Base-by-base conservation (phyloP, 1,140 invertebrate genomes). In the Sitophilus oryzae region DNA sequence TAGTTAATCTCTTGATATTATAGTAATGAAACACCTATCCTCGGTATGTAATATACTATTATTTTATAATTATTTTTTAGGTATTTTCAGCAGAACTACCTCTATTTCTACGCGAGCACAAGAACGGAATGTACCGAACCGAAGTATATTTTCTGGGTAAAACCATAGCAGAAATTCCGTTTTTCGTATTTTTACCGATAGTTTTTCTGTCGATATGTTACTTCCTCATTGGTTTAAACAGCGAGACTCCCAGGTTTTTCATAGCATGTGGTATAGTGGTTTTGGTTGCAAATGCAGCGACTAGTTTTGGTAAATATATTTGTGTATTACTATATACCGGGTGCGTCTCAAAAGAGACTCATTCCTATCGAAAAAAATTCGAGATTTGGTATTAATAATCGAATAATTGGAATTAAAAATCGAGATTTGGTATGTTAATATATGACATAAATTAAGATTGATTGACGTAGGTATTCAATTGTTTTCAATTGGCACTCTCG, bases 131-230 rank as follows among this genome's bases (percentile, higher is more conserved):
- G 78, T 98, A 98, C 66, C 77, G 93, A 35, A 88, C 88, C 0
- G 93, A 95, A 62, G 83, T 93, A 0, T 98, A 97, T 70, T 98
- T 96, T 73, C 70, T 97, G 10, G 86, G 88, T 48, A 98, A 96
- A 75, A 92, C 88, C 0, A 63, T 96, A 18, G 89, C 91, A 0
- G 93, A 96, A 70, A 77, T 90, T 6, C 89, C 89, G 0, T 79
- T 93, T 23, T 91, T 89, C 61, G 76, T 91, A 1, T 75, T 84
- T 0, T 82, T 94, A 30, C 93, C 93, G 0, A 60, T 92, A 8
- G 72, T 95, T 1, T 96, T 96, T 73, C 87, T 86, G 0, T 69
- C 81, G 2, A 85, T 97, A 41, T 81, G 84, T 2, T 98, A 98
- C 74, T 95, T 84, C 46, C 82, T 92, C 80, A 84, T 93, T 46